Base-by-base conservation (phyloP, 23 tunicate species). In the Pegea sp. region DNA sequence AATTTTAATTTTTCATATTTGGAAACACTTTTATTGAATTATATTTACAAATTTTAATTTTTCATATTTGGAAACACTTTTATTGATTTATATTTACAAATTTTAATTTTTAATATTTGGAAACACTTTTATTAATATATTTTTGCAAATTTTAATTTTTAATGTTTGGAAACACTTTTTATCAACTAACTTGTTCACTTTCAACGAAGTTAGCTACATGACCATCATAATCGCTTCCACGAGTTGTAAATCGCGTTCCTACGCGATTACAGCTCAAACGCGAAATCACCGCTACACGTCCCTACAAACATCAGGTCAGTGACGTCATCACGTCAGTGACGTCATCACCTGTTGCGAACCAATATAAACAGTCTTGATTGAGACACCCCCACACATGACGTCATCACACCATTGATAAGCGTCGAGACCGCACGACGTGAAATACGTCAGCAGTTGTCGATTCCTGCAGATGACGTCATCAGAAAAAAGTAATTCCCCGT, bases 171-270 rank as follows among this genome's bases (percentile, higher is more conserved):
- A 38, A 8, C 46, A 38, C 46, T 8, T 8, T 38, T 8, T 38
- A 8, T 38, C 46, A 38, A 38, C 46, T 18, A 29, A 68, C 95
- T 55, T 84, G 95, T 71, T 89, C 98, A 34, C 80, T 77, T 71
- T 89, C 98, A 0, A 89, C 98, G 66, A 70, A 77, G 49, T 89
- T 89, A 0, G 98, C 98, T 8, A 89, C 98, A 55, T 66, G 54
- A 7, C 90, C 98, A 26, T 30, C 29, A 53, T 71, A 64, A 38
- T 89, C 75, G 3, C 67, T 74, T 5, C 98, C 98, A 6, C 98
- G 65, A 13, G 74, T 76, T 46, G 67, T 77, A 55, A 76, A 89
- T 42, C 98, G 66, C 30, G 98, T 76, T 22, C 98, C 98, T 57
- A 86, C 98, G 8, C 98, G 62, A 51, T 77, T 77, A 54, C 90